Conservation (phyloP, 2,888 invertebrate genomes). For the Oscheius sp. region DNA sequence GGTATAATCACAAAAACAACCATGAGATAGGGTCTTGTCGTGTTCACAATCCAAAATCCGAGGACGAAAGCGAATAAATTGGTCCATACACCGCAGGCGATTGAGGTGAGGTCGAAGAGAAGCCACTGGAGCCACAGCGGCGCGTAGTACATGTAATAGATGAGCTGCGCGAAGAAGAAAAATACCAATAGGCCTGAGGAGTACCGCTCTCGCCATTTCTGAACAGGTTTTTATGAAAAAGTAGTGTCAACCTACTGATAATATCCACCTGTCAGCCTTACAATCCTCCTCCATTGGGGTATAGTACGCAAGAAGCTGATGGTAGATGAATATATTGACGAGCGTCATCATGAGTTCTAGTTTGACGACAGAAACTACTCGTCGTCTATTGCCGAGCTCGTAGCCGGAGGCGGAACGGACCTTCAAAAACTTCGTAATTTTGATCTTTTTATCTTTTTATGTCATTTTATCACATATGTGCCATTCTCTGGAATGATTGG, state of each 20-base stretch:
- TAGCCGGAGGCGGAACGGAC: conserved; percentile 55
- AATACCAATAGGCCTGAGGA: conserved; percentile 42
- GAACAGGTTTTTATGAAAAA: not conserved
- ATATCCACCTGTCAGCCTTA: not conserved
- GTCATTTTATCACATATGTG: too few relatives aligned
- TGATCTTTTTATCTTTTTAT: not conserved
- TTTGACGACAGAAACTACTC: conserved; percentile 59
- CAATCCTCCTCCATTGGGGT: conserved; percentile 18
- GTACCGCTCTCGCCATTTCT: conserved; percentile 33
- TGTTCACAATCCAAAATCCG: conserved; percentile 57
- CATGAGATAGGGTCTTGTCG: conserved; percentile 22
- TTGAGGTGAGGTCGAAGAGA: conserved; percentile 52
- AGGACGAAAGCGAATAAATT: conserved; percentile 57
- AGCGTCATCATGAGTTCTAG: conserved; percentile 52
- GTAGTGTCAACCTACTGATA: too few relatives aligned
- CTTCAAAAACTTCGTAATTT: conserved; percentile 47
- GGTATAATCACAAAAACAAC: too few relatives aligned
- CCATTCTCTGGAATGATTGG: too few relatives aligned
- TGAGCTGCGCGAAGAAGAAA: conserved; percentile 46
- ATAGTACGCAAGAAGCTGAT: conserved; percentile 55
- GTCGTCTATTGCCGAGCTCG: conserved; percentile 60
- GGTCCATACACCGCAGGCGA: conserved; percentile 59
- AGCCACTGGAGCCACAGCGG: conserved; percentile 51
- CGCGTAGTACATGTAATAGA: conserved; percentile 61
- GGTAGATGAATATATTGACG: conserved; percentile 55